phyloP scores from a whole-genome alignment of 1,140 invertebrate species.

The Radopholus similis region DNA sequence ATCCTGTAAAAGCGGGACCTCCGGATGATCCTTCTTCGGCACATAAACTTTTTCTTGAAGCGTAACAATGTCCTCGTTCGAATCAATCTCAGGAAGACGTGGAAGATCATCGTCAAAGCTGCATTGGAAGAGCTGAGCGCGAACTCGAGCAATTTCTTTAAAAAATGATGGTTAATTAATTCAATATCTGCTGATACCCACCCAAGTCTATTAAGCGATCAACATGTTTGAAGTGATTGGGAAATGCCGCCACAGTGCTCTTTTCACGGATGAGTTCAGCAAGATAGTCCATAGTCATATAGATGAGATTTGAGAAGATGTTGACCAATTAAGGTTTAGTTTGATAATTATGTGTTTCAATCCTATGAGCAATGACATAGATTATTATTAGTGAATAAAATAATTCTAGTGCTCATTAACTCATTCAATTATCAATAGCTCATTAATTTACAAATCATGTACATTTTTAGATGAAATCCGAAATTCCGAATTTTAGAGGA shows the following conservation, averaged over 20 bases:
- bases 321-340: too few relatives aligned
- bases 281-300: slow-evolving; percentile 17
- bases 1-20: too few relatives aligned
- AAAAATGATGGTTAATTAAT: background rate
- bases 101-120: slow-evolving; percentile 91
- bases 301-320: too few relatives aligned
- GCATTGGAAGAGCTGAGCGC: slow-evolving; percentile 93
- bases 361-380: too few relatives aligned
- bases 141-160: slow-evolving; percentile 89
- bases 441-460: too few relatives aligned
- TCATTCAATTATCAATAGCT: too few relatives aligned
- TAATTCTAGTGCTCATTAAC: too few relatives aligned
- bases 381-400: too few relatives aligned
- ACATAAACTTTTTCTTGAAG: slow-evolving; percentile 98
- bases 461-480: too few relatives aligned
- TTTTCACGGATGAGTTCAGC: slow-evolving; percentile 21
- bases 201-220: slow-evolving; percentile 33
- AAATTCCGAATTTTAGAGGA: too few relatives aligned
- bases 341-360: too few relatives aligned
- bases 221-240: slow-evolving; percentile 27
- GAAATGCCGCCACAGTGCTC: slow-evolving; percentile 14
- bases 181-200: slow-evolving; percentile 11
- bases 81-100: slow-evolving; percentile 79
- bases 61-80: slow-evolving; percentile 76
- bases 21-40: slow-evolving; percentile 97